Evolutionary conservation across 2,797 vertebrate species (phyloP).

Genomic region (Chelon labrosus): DNA sequence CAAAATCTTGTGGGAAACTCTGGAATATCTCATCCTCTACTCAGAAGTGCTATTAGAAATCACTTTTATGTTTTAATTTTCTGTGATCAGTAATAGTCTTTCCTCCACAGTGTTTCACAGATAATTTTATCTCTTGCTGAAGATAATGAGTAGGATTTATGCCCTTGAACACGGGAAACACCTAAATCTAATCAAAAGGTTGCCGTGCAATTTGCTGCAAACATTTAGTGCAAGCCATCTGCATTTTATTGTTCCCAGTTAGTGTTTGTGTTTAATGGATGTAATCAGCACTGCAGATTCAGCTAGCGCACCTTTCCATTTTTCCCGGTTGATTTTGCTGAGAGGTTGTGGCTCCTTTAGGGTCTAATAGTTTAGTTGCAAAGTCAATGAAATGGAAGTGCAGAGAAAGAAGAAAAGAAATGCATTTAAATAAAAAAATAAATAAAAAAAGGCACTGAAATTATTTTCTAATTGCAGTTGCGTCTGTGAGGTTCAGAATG

Average conservation of each 20-base stretch:
- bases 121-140: background rate
- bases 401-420: no score
- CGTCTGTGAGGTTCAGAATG: no score
- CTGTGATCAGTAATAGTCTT: no score
- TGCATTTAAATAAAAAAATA: no score
- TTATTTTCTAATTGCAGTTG: no score
- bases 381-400: no score
- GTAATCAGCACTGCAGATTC: constrained; percentile 22
- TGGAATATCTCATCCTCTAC: no score
- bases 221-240: constrained; percentile 22
- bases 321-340: background rate
- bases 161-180: constrained; percentile 24
- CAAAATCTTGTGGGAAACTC: no score
- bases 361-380: background rate
- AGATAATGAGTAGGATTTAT: constrained; percentile 22
- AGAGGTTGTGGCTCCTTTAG: background rate
- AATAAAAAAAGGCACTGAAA: no score
- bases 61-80: no score
- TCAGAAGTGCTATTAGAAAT: no score
- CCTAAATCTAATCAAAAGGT: constrained; percentile 39
- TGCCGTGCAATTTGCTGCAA: constrained; percentile 36
- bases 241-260: constrained; percentile 16
- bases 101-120: no score
- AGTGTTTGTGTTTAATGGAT: constrained; percentile 1
- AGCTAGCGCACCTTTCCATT: background rate